These are phyloP conservation scores for Cynopterus sphinx DNA, from an alignment of 2,797 vertebrate genomes.

Conservation along the genomic window DNA sequence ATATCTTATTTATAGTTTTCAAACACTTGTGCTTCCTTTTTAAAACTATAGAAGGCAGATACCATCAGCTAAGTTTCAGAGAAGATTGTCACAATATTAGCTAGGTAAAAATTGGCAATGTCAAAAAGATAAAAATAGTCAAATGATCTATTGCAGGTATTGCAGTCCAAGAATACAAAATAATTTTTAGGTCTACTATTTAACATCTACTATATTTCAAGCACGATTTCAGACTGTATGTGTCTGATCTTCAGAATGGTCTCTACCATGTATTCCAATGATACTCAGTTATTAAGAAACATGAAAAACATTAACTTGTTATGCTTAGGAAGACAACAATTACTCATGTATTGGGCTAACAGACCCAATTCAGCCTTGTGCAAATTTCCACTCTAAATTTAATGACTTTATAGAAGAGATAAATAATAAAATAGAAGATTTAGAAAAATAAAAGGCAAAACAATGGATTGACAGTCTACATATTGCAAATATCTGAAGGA, in stretches of 20 bases:
- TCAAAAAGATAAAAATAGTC: not conserved
- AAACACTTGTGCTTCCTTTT: not conserved
- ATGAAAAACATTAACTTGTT: not conserved
- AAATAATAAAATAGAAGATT: not conserved
- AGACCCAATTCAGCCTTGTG: not conserved
- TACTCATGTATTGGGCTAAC: not conserved
- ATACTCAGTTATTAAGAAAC: not conserved
- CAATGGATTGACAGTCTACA: not conserved
- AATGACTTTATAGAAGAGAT: not conserved
- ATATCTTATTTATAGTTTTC: not conserved
- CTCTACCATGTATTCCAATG: not conserved
- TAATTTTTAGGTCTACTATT: not conserved
- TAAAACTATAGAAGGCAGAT: not conserved
- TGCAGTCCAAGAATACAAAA: not conserved
- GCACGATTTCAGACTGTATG: not conserved
- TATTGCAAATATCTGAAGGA: not conserved
- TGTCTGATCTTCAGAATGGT: not conserved
- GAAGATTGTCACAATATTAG: not conserved
- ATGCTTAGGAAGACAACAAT: not conserved
- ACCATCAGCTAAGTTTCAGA: not conserved
- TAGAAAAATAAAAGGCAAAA: not conserved
- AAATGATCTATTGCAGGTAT: not conserved
- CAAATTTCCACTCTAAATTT: not conserved
- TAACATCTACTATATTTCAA: not conserved
- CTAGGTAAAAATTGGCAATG: not conserved